Conservation (phyloP, 1,140 invertebrate species). For the Trichoplusia ni region DNA sequence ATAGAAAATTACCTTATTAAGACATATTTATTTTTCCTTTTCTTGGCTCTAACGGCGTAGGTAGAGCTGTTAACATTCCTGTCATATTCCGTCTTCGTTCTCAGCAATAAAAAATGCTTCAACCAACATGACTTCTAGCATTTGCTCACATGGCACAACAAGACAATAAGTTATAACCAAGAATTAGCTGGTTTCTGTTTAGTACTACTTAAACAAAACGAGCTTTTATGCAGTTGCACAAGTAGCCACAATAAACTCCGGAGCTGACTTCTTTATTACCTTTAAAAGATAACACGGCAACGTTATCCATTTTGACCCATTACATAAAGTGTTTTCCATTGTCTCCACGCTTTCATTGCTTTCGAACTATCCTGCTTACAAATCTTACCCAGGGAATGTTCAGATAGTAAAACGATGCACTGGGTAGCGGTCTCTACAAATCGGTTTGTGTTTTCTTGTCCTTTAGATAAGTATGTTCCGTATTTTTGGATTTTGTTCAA, state of each 20-base stretch:
- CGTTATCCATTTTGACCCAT: constrained; percentile 71
- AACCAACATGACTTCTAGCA: no score
- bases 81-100: no score
- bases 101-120: neutral
- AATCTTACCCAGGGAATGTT: constrained; percentile 35
- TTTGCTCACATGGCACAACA: no score
- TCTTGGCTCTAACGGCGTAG: neutral
- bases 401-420: constrained; percentile 10
- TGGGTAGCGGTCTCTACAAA: neutral
- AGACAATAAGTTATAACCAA: constrained; percentile 10
- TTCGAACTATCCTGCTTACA: constrained; percentile 42
- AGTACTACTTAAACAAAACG: constrained; percentile 43
- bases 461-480: neutral
- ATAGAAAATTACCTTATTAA: constrained; percentile 20
- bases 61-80: neutral
- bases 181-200: constrained; percentile 8
- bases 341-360: constrained; percentile 46
- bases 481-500: no score
- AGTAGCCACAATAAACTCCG: constrained; percentile 59
- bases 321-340: constrained; percentile 72
- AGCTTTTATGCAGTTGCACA: constrained; percentile 58
- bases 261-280: constrained; percentile 73
- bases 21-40: neutral
- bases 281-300: constrained; percentile 65
- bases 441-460: neutral